phyloP scores from a whole-genome alignment of 2,113 vertebrate species.

The Leucosticte australis region DNA sequence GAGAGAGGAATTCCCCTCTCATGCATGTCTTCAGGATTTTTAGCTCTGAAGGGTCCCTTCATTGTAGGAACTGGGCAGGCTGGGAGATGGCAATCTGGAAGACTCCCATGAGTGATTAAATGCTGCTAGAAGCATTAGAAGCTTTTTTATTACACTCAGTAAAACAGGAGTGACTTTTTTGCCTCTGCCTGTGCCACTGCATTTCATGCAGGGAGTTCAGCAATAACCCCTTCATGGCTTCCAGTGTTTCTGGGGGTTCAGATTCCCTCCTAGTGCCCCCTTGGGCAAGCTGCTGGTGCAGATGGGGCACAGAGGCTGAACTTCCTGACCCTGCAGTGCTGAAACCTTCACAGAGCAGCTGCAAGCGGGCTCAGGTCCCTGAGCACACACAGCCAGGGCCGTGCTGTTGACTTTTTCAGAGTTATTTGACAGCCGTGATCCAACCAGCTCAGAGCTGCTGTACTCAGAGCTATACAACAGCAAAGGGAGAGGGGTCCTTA shows the following conservation, averaged over 20 bases:
- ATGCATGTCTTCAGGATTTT: neutral
- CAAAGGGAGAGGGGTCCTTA: neutral
- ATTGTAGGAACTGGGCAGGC: neutral
- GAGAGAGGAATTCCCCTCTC: slow-evolving; percentile 38
- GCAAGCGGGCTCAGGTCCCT: neutral
- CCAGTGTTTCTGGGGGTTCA: neutral
- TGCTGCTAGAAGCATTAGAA: neutral
- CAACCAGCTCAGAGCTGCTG: accelerated
- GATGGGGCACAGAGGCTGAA: neutral
- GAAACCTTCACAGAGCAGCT: neutral
- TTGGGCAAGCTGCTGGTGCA: neutral
- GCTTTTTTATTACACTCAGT: neutral
- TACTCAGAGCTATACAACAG: neutral
- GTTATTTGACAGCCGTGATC: neutral
- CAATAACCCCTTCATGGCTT: neutral
- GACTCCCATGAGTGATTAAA: neutral
- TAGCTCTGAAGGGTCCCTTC: neutral
- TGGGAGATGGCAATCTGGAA: neutral
- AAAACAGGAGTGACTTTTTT: neutral
- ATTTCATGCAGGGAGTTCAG: neutral
- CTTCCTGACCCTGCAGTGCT: neutral
- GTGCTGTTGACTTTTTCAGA: neutral
- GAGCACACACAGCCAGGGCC: neutral
- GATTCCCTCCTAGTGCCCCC: neutral
- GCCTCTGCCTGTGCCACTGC: neutral